Conservation (phyloP, 2,797 vertebrate genomes). For the Mus caroli region DNA sequence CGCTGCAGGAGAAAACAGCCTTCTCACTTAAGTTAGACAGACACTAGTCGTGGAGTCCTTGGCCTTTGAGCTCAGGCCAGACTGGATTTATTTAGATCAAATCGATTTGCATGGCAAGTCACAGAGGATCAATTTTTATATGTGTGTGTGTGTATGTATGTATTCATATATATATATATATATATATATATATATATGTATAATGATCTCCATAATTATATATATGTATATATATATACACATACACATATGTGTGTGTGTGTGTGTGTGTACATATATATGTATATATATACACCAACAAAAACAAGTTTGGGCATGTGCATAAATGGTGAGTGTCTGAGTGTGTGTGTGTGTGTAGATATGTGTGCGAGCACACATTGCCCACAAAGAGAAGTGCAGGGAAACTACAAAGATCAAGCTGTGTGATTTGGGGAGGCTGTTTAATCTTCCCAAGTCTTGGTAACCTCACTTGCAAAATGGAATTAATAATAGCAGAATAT, state of each 20-base stretch:
- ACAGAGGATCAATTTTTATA: not conserved
- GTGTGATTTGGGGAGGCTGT: not conserved
- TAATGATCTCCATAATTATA: too few relatives aligned
- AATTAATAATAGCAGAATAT: not conserved
- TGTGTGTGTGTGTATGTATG: not conserved
- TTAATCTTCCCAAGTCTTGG: not conserved
- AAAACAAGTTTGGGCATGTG: not conserved
- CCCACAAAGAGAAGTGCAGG: slow-evolving; percentile 32
- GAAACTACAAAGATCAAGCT: not conserved
- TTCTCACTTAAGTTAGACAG: not conserved
- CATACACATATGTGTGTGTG: too few relatives aligned
- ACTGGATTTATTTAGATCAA: slow-evolving; percentile 59
- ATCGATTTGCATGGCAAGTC: slow-evolving; percentile 50
- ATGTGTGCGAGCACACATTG: not conserved
- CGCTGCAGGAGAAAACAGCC: not conserved
- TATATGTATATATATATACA: not conserved
- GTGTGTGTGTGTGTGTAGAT: not conserved
- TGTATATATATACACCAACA: not conserved
- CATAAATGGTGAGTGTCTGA: not conserved
- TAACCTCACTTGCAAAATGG: slow-evolving; percentile 14
- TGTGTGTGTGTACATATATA: too few relatives aligned
- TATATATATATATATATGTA: not conserved
- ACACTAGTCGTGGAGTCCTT: not conserved
- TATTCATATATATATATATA: not conserved
- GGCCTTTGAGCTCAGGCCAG: not conserved